phyloP scores from a whole-genome alignment of 2,888 invertebrate species.

The Platerodrilus igneus region DNA sequence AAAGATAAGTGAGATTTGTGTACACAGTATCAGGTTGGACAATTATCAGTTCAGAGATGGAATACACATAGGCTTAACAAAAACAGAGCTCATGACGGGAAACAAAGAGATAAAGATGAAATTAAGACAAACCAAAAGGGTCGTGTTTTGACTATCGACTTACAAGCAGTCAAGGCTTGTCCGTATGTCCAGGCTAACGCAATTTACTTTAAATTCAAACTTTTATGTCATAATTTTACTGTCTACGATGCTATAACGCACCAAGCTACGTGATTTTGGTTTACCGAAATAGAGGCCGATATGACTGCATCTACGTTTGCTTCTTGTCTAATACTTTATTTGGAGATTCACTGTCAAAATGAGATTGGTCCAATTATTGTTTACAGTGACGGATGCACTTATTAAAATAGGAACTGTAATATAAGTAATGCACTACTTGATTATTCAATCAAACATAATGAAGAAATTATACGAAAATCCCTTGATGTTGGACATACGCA shows the following conservation, averaged over 20 bases:
- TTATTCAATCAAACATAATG: neutral
- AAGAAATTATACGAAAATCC: neutral
- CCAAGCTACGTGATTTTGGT: conserved; percentile 24
- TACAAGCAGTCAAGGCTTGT: conserved; percentile 19
- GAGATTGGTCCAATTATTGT: conserved; percentile 9
- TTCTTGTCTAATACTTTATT: conserved; percentile 26
- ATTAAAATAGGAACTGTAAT: neutral
- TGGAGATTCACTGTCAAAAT: conserved; percentile 18
- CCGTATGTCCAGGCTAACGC: conserved; percentile 8
- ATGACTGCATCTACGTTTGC: conserved; percentile 26
- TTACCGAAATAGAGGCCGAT: conserved; percentile 22
- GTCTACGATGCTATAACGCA: conserved; percentile 16
- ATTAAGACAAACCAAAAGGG: conserved; percentile 5
- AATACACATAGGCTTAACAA: conserved; percentile 16
- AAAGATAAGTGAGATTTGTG: conserved; percentile 20
- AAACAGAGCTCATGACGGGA: conserved; percentile 8
- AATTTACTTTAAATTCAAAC: conserved; percentile 19
- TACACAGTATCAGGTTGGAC: conserved; percentile 12
- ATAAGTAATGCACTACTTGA: conserved; percentile 1
- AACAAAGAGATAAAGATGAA: conserved; percentile 9
- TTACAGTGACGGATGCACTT: conserved; percentile 13
- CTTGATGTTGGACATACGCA: conserved; percentile 35
- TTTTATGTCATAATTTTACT: conserved; percentile 26
- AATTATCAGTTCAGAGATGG: conserved; percentile 12
- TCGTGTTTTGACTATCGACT: conserved; percentile 18